Base-by-base conservation (phyloP, 2,888 invertebrate genomes). In the Cerceris ruficornis region DNA sequence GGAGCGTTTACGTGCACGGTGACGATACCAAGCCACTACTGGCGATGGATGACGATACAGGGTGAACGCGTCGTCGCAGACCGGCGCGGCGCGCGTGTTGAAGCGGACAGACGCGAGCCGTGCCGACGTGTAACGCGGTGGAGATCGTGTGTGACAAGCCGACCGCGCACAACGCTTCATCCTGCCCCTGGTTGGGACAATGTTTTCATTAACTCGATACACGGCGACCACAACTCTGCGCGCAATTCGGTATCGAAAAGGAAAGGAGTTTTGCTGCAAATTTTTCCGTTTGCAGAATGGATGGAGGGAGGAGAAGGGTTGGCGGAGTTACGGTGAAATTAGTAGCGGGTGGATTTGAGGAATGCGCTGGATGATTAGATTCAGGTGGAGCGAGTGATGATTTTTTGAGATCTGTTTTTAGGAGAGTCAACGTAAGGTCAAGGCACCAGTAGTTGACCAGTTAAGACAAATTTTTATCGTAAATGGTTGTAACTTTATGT, bases 141-240 rank as follows among this genome's bases (percentile, higher is more conserved):
- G 82, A 82, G 85, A 74, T 86, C 81, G 81, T 88, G 84, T 82
- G 87, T 81, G 86, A 88, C 87, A 86, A 84, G 80, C 83, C 75
- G 83, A 77, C 83, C 84, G 83, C 85, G 75, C 77, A 67, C 75
- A 74, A 70, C 70, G 55, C 75, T 80, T 68, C 67, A 73, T 62
- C 75, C 46, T 59, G 72, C 68, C 69, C 74, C 81, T 79, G 71
- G 82, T 77, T 82, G 79, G 86, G 86, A 90, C 90, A 90, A 90
- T 90, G 90, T 90, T 90, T 90, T 90, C 90, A 90, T 90, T 90
- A 90, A 90, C 90, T 84, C 87, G 89, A 87, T 88, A 90, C 90
- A 90, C 83, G 87, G 79, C 77, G 61, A 55, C 80, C 81, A 66
- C 74, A 78, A 80, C 80, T 81, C 81, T 81, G 80, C 81, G 83